phyloP scores from a whole-genome alignment of 2,888 invertebrate species.

The Ectropis crepuscularia region DNA sequence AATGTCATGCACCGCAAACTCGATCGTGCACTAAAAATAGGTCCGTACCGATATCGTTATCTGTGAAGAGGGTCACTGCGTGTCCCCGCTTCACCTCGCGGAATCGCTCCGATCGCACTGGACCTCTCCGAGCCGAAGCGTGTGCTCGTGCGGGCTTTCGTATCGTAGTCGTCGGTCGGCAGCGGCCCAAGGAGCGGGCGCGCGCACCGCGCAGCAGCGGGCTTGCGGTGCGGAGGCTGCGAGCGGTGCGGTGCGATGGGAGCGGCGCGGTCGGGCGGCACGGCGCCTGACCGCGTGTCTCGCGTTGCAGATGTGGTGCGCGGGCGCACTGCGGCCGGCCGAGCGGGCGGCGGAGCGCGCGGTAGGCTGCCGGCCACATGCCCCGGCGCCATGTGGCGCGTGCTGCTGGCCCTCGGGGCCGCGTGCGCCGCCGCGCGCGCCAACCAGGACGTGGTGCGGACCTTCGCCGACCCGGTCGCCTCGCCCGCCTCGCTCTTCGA shows the following conservation, averaged over 20 bases:
- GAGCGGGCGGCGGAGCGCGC: slow-evolving; percentile 71
- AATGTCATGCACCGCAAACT: slow-evolving; percentile 12
- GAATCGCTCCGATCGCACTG: slow-evolving; percentile 82
- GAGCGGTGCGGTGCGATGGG: slow-evolving; percentile 10
- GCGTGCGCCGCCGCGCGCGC: slow-evolving; percentile 83
- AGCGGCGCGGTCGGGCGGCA: slow-evolving; percentile 59
- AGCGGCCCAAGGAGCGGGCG: slow-evolving; percentile 76
- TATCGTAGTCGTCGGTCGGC: slow-evolving; percentile 57
- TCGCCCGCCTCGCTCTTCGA: slow-evolving; percentile 90
- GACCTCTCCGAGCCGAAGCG: slow-evolving; percentile 76
- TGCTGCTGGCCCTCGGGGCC: slow-evolving; percentile 84
- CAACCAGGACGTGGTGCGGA: slow-evolving; percentile 88
- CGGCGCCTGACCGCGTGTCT: slow-evolving; percentile 79
- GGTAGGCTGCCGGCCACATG: slow-evolving; percentile 80
- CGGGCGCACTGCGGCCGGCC: slow-evolving; percentile 66
- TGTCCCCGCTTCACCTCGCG: slow-evolving; percentile 71
- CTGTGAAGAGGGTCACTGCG: slow-evolving; percentile 70
- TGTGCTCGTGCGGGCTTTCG: slow-evolving; percentile 62
- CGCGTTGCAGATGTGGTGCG: slow-evolving; percentile 81
- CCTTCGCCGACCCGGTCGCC: slow-evolving; percentile 86
- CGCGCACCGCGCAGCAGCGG: slow-evolving; percentile 75
- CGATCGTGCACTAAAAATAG: slow-evolving; percentile 52
- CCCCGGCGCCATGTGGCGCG: slow-evolving; percentile 83
- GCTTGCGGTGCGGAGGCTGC: slow-evolving; percentile 35
- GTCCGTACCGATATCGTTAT: slow-evolving; percentile 72